Conservation (phyloP, 2,888 invertebrate species). For the Tolmerus cingulatus region DNA sequence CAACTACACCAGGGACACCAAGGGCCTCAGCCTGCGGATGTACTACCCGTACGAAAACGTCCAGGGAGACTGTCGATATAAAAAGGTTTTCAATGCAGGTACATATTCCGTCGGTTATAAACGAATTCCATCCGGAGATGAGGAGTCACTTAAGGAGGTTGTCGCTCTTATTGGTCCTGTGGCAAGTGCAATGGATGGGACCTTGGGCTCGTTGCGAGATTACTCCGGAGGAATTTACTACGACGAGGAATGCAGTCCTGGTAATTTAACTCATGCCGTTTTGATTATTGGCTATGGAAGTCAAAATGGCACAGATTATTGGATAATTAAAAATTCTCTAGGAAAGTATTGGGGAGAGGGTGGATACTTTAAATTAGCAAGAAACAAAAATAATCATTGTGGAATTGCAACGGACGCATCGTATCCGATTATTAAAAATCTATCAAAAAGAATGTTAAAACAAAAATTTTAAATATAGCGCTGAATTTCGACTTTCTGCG, state of each 20-base stretch:
- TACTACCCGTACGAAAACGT: conserved; percentile 31
- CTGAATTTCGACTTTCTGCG: no score
- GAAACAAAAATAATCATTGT: conserved; percentile 80
- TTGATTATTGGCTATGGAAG: conserved; percentile 45
- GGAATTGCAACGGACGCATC: conserved; percentile 80
- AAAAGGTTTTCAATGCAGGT: conserved; percentile 2
- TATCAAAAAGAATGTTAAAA: neutral
- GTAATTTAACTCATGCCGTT: conserved; percentile 34
- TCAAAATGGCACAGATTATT: conserved; percentile 44
- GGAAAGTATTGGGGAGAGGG: conserved; percentile 66
- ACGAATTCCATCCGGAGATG: conserved; percentile 36
- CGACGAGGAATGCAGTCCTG: conserved; percentile 35
- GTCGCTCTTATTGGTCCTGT: conserved; percentile 45
- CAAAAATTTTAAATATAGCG: no score
- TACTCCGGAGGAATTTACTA: conserved; percentile 43
- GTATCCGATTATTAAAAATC: conserved; percentile 76
- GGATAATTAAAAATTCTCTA: conserved; percentile 66
- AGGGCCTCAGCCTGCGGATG: neutral
- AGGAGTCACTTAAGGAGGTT: conserved; percentile 39
- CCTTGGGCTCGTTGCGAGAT: conserved; percentile 19
- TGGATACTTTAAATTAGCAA: conserved; percentile 84
- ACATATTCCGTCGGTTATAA: neutral
- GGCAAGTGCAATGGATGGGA: conserved; percentile 42
- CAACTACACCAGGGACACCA: neutral
- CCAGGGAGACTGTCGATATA: neutral